These are phyloP conservation scores for Neoseiulus cucumeris DNA, from an alignment of 1,140 invertebrate genomes.

Conservation along the genomic window DNA sequence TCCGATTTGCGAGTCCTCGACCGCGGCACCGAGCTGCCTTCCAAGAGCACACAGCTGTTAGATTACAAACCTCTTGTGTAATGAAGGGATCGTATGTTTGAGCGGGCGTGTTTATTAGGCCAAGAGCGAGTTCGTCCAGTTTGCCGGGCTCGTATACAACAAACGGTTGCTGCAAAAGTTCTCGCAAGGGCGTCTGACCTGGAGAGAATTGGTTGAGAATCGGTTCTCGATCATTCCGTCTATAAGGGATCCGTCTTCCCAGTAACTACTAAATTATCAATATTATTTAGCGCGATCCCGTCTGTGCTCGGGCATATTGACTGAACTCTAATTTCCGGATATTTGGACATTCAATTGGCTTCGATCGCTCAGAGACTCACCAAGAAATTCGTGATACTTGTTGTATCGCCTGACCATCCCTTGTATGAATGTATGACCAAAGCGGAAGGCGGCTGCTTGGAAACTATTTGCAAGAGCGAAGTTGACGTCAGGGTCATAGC, in stretches of 20 bases:
- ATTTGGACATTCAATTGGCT: too few species aligned
- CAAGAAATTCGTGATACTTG: conserved; percentile 20
- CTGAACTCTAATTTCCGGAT: too few species aligned
- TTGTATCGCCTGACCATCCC: conserved; percentile 18
- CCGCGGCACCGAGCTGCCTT: too few species aligned
- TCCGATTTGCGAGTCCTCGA: too few species aligned
- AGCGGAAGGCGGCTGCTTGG: conserved; percentile 30
- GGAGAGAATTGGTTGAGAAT: conserved; percentile 14
- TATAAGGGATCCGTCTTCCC: too few species aligned
- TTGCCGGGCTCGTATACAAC: conserved; percentile 75
- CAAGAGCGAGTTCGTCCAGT: conserved; percentile 75
- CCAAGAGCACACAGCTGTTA: too few species aligned
- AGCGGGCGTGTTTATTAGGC: conserved; percentile 72
- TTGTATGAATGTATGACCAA: conserved; percentile 32
- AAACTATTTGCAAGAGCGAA: conserved; percentile 30
- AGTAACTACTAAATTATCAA: too few species aligned
- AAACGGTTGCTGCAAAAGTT: conserved; percentile 64
- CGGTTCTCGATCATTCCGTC: too few species aligned
- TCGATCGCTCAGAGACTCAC: too few species aligned
- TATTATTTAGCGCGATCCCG: too few species aligned
- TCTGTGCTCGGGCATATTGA: too few species aligned
- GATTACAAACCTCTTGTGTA: conserved; percentile 51
- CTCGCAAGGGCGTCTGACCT: conserved; percentile 61
- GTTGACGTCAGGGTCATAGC: conserved; percentile 30
- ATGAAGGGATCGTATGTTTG: conserved; percentile 87